Evolutionary conservation across 2,113 vertebrate species (phyloP), one percentile per base, ranked within the genome.

Genomic region (Gadus macrocephalus): DNA sequence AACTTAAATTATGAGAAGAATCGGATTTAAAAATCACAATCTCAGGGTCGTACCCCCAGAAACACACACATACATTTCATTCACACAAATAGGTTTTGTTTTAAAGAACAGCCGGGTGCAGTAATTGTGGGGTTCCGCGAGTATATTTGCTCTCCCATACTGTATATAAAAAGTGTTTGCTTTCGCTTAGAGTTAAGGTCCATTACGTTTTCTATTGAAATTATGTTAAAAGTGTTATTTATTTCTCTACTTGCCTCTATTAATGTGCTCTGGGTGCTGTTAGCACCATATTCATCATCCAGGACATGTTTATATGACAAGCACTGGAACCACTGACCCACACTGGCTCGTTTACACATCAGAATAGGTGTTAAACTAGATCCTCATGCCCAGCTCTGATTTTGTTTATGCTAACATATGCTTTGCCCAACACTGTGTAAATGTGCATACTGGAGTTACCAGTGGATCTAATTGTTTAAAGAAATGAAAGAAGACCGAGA

Each of bases 221-320:
- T 12, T 9, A 49, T 49, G 42, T 2, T 49, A 49, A 49, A 9
- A 49, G 12, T 49, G 11, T 49, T 12, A 49, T 49, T 49, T 49
- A 12, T 73, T 71, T 86, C 84, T 38, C 35, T 81, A 72, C 55
- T 69, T 42, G 67, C 35, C 1, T 15, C 83, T 89, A 86, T 87
- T 77, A 58, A n/a, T 58, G 55, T 58, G 17, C 55, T 16, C 15
- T 72, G 63, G 74, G 59, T 63, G 53, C 64, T 58, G 58, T 86
- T 88, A 78, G 81, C 87, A 87, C 88, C 85, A 79, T 82, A 70
- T 91, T 82, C 82, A 88, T 90, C 90, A 89, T 89, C 59, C 62
- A 1, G 56, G 67, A 49, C 67, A n/a, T 89, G 87, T 89, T 89
- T 89, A 89, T 64, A 79, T 77, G 82, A 77, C 83, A 72, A 75